Evolutionary conservation across 1,140 invertebrate genomes (phyloP).

Genomic region (Nomia melanderi): DNA sequence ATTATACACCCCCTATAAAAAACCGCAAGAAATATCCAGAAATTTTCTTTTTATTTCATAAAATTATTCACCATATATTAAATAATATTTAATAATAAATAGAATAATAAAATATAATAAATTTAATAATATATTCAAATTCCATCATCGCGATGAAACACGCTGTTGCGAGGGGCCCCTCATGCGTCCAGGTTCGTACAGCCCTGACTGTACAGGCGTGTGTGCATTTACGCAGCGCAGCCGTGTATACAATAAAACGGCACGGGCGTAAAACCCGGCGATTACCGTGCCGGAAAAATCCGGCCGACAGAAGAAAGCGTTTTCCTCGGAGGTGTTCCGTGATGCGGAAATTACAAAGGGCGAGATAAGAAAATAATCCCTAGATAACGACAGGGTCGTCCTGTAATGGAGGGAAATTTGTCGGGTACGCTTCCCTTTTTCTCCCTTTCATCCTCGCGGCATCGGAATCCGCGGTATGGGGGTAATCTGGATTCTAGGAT

Average conservation of each 20-base stretch:
- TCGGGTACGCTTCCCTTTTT: background rate
- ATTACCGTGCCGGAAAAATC: constrained; percentile 7
- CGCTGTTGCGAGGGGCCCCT: too few species aligned
- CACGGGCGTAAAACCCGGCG: background rate
- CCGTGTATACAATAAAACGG: background rate
- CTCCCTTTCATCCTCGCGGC: background rate
- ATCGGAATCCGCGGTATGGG: background rate
- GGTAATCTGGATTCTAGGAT: constrained; percentile 16
- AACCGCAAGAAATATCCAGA: too few species aligned
- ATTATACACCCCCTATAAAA: too few species aligned
- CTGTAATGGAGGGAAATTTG: background rate
- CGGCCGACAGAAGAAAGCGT: background rate
- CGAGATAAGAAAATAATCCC: constrained; percentile 1
- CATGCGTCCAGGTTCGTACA: too few species aligned
- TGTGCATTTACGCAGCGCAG: background rate
- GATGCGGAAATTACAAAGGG: background rate
- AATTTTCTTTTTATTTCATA: too few species aligned
- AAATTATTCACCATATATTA: too few species aligned
- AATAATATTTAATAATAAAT: too few species aligned
- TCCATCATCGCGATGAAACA: too few species aligned
- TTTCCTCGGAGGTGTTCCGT: background rate
- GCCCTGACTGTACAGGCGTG: background rate
- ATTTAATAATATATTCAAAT: too few species aligned
- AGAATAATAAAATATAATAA: too few species aligned
- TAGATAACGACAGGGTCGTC: background rate